phyloP scores from a whole-genome alignment of 23 tunicate genomes.

The Ciona savignyi region DNA sequence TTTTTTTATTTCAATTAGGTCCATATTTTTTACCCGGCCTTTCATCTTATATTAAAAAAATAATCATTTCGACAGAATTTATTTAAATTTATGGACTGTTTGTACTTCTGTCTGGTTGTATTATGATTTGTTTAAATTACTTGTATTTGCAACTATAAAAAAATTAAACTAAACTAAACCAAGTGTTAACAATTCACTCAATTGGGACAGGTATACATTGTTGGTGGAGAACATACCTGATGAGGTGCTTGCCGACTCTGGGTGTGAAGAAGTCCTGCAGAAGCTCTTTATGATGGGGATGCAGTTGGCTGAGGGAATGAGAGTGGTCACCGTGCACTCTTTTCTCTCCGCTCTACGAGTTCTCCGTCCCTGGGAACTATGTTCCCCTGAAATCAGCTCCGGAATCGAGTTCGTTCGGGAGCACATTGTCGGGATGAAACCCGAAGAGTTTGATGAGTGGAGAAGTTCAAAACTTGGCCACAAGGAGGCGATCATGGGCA shows the following conservation, averaged over 20 bases:
- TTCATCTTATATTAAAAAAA: too few species aligned
- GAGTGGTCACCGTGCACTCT: slow-evolving; percentile 40
- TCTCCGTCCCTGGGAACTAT: slow-evolving; percentile 65
- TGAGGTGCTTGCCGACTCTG: slow-evolving; percentile 22
- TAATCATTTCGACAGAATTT: too few species aligned
- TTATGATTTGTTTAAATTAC: too few species aligned
- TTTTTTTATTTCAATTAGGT: too few species aligned
- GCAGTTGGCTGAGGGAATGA: slow-evolving; percentile 9
- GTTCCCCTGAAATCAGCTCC: slow-evolving; percentile 71
- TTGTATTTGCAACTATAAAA: too few species aligned
- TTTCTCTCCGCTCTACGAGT: slow-evolving; percentile 43
- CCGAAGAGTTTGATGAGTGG: slow-evolving; percentile 54
- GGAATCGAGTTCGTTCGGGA: slow-evolving; percentile 61
- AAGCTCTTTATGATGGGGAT: slow-evolving; percentile 19
- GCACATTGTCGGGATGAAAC: slow-evolving; percentile 25
- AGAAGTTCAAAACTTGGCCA: slow-evolving; percentile 18
- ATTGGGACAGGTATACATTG: slow-evolving; percentile 40
- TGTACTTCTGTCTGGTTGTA: too few species aligned
- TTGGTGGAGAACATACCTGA: slow-evolving; percentile 26
- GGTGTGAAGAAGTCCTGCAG: slow-evolving; percentile 22
- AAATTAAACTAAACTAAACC: too few species aligned
- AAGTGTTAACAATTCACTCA: too few species aligned
- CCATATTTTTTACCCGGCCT: too few species aligned
- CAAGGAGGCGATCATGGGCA: slow-evolving; percentile 14
- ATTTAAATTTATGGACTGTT: too few species aligned